These are phyloP conservation scores for Rissa tridactyla DNA, from an alignment of 2,113 vertebrate species.

Conservation along the genomic window DNA sequence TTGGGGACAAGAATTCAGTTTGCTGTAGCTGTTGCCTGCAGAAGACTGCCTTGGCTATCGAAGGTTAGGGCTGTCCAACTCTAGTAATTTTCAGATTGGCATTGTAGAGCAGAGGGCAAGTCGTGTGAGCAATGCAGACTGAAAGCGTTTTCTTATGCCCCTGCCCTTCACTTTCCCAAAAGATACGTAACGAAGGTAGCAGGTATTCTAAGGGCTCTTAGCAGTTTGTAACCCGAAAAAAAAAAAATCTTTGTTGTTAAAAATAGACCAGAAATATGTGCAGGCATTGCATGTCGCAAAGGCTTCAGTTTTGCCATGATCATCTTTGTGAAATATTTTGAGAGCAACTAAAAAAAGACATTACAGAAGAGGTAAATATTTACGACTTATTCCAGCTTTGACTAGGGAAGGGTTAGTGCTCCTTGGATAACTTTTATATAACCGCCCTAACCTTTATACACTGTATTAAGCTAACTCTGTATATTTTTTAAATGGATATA, in stretches of 20 bases:
- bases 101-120: background rate
- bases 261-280: background rate
- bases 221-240: background rate
- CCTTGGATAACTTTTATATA: background rate
- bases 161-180: background rate
- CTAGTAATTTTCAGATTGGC: background rate
- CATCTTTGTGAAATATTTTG: background rate
- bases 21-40: background rate
- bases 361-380: background rate
- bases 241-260: background rate
- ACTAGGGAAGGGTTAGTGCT: background rate
- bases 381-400: background rate
- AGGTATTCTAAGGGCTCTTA: background rate
- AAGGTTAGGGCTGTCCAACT: background rate
- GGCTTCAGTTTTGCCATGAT: background rate
- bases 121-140: background rate
- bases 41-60: background rate
- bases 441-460: background rate
- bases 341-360: background rate
- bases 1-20: background rate
- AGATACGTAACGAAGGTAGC: background rate
- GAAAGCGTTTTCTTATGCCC: background rate
- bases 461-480: background rate
- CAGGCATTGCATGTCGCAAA: background rate
- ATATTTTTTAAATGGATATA: background rate